Evolutionary conservation across 2,888 invertebrate species (phyloP), one percentile per base, ranked within the genome.

Genomic region (Thymelicus lineola): DNA sequence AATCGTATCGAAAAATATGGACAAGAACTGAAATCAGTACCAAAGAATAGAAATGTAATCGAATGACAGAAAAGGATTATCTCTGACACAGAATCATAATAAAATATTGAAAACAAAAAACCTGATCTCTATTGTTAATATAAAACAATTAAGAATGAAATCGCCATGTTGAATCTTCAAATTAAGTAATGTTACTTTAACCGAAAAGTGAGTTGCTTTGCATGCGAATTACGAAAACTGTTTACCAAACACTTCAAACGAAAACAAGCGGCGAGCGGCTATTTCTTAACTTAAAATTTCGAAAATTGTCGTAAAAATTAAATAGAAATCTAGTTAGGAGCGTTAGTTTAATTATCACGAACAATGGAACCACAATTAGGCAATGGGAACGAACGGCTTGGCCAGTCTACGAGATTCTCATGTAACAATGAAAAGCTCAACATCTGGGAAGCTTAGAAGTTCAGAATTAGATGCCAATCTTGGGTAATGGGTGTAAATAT

Each of bases 281-380:
- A 63, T 70, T 70, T 70, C 70, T 45, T 70, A 53, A 70, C 17
- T 15, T 55, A 28, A 74, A 77, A 78, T 78, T 82, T 79, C 75
- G 79, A 83, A 81, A 83, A 83, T 79, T 81, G 82, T 82, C 84
- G 81, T 79, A 79, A 82, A 86, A 86, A 84, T 85, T 86, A 87
- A 78, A 88, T 89, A 88, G 85, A 89, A 89, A 88, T 86, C 86
- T 85, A 86, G 84, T 86, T 84, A 87, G 82, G 82, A 85, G 77
- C 84, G 82, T 87, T 86, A 85, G 85, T 87, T 88, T 89, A 88
- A 88, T 89, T 90, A 84, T 82, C 79, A 81, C 80, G 87, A 86
- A 93, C 92, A 92, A 93, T 92, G 83, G 92, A 82, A 76, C 79
- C 74, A 84, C 87, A 91, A 91, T 92, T 92, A 91, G 88, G 87